Base-by-base conservation (phyloP, 2,888 invertebrate genomes). In the Odontocerum albicorne region DNA sequence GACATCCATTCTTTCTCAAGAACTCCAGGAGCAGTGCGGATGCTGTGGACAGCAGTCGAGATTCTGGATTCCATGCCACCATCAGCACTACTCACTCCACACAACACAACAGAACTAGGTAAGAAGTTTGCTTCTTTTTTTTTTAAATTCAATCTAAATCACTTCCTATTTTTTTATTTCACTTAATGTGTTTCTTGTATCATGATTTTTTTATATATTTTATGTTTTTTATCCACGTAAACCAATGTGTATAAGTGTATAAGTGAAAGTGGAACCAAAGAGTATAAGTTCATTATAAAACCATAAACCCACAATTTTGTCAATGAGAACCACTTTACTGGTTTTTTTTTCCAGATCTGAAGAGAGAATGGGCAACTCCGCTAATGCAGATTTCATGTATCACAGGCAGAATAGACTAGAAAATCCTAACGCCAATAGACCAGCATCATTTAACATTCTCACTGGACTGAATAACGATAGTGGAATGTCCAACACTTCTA, bases 1-100 rank as follows among this genome's bases (percentile, higher is more conserved):
- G 86, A 58, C 94, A 94, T 79, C 88, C 91, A 6, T 94, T 93
- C 66, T n/a, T n/a, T n/a, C 72, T 87, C 64, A 64, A 65, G 55
- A 43, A 27, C 31, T 57, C 58, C n/a, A 60, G 12, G 10, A 63
- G 62, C 10, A 61, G 60, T 44, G 65, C 63, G 49, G 43, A 61
- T 10, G 62, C 64, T 53, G 67, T 65, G 61, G 74, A 76, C 58
- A 61, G 73, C 44, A 77, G 75, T 50, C 68, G 74, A 62, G 75
- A 77, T 65, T 77, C 77, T 17, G 77, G 76, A 22, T 75, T 75
- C 62, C 68, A 75, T 7, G 75, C 77, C 55, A 75, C 77, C 60
- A 63, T 75, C 49, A 74, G 75, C 55, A 76, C 75, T 61, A 75
- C 76, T 53, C 75, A 77, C 65, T 76, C 76, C 57, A 76, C 74